Evolutionary conservation across 2,113 vertebrate species (phyloP), one percentile per base, ranked within the genome.

Genomic region (Lasiurus cinereus): DNA sequence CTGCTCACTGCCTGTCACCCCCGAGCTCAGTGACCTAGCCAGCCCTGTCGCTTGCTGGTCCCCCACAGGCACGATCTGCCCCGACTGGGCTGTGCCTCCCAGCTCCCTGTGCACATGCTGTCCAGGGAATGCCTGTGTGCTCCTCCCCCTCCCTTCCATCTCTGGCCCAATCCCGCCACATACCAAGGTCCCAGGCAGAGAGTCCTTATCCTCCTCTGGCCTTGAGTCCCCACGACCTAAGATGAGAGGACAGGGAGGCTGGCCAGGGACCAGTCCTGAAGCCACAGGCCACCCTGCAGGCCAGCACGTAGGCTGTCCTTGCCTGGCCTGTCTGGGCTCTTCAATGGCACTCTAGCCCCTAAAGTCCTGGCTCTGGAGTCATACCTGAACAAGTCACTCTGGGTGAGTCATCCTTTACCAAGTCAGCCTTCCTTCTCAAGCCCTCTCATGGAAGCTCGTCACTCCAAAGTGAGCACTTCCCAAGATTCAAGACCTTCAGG

Each of bases 1-100:
- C 94, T 2, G 33, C 67, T 95, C 91, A 59, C 95, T 67, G 91
- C 93, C 95, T 96, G 94, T 95, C 95, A 87, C 83, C 95, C 94
- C 78, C 77, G 62, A 76, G 96, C 87, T 92, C 93, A 48, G 54
- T 13, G 16, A 92, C 21, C 74, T 16, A 67, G 94, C 78, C 78
- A 67, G 92, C 84, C 56, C 94, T 90, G 90, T 50, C 3, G 9
- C 84, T 89, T 2, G 13, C 73, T 24, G 76, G 87, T 36, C 88
- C 93, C 94, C 92, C 22, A 85, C 36, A 36, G 88, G 90, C 80
- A 7, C 95, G 11, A 50, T 94, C 95, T 96, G 94, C 96, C 90
- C 69, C 62, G 56, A 50, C 39, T 8, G 24, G 94, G 76, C 74
- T 59, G 48, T 0, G 13, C 83, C 83, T 88, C 83, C 54, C 1